A percentile compares a stretch with the other conserved stretches of the same genome.
These are phyloP conservation scores for Alectura lathami DNA, from an alignment of 2,113 vertebrate genomes.

Conservation along the genomic window DNA sequence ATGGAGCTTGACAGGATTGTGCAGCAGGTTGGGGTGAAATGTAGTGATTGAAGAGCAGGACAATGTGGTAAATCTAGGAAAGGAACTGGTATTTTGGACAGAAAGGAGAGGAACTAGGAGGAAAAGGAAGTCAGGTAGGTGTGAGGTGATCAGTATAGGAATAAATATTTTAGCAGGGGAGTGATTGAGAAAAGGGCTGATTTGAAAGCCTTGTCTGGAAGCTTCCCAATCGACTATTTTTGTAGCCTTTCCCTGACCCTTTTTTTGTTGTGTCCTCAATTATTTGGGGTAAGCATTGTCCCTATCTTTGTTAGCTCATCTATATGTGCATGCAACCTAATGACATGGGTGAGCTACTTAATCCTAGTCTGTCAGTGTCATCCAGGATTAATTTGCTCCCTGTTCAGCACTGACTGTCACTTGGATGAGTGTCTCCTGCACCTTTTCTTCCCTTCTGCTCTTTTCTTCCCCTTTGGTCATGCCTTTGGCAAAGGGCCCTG, in stretches of 20 bases:
- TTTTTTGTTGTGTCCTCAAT: conserved; percentile 41
- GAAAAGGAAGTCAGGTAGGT: neutral
- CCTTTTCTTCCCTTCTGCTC: conserved; percentile 40
- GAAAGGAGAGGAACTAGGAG: neutral
- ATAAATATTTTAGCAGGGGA: neutral
- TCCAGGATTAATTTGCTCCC: conserved; percentile 63
- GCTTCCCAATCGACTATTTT: conserved; percentile 33
- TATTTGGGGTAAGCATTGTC: conserved; percentile 66
- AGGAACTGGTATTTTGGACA: neutral
- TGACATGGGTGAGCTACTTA: conserved; percentile 67
- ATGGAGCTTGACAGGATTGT: neutral
- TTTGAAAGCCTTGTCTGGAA: conserved; percentile 15
- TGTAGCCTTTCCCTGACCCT: conserved; percentile 47
- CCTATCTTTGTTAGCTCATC: conserved; percentile 56
- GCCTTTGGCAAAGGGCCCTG: neutral
- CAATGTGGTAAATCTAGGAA: neutral
- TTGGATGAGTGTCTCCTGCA: conserved; percentile 28
- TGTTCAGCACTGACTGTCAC: conserved; percentile 50
- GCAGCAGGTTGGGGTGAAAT: neutral
- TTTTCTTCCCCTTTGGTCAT: neutral
- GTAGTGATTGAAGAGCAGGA: neutral
- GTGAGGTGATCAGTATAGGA: neutral
- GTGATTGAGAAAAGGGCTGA: neutral
- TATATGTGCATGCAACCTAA: conserved; percentile 55
- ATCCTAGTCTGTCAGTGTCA: conserved; percentile 70